phyloP scores from a whole-genome alignment of 2,113 vertebrate species.

The Ciconia boyciana region DNA sequence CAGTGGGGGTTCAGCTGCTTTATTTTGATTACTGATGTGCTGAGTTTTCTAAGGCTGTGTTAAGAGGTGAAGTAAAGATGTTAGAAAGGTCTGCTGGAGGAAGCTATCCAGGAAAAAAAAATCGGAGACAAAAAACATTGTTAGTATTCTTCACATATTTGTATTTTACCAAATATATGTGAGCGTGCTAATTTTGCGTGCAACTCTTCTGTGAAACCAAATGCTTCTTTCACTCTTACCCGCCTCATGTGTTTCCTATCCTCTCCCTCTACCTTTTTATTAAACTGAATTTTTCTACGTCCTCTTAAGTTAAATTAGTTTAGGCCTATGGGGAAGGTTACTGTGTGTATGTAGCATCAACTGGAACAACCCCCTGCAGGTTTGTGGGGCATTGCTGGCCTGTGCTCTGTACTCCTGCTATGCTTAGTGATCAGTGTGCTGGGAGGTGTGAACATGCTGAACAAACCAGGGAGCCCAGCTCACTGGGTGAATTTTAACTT shows the following conservation, averaged over 20 bases:
- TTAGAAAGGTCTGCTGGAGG: neutral
- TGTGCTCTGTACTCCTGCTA: neutral
- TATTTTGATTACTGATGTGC: neutral
- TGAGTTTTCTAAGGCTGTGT: neutral
- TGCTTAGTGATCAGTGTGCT: neutral
- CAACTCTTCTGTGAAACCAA: neutral
- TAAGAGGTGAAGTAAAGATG: neutral
- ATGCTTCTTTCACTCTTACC: neutral
- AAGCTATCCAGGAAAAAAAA: neutral
- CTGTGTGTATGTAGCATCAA: neutral
- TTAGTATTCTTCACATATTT: neutral
- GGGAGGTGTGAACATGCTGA: neutral
- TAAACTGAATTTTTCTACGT: neutral
- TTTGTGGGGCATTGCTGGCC: neutral
- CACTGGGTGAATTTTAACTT: neutral
- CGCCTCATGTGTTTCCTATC: neutral
- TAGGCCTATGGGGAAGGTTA: neutral
- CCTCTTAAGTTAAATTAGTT: neutral
- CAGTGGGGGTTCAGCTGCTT: neutral
- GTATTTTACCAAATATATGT: neutral
- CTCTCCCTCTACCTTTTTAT: neutral
- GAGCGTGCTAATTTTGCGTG: neutral
- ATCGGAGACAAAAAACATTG: accelerated
- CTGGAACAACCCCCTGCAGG: neutral
- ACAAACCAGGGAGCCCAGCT: neutral